Percentiles rank a stretch among this genome's conserved stretches.
phyloP scores from a whole-genome alignment of 2,888 invertebrate genomes.

The Ichneumoninae sp. region DNA sequence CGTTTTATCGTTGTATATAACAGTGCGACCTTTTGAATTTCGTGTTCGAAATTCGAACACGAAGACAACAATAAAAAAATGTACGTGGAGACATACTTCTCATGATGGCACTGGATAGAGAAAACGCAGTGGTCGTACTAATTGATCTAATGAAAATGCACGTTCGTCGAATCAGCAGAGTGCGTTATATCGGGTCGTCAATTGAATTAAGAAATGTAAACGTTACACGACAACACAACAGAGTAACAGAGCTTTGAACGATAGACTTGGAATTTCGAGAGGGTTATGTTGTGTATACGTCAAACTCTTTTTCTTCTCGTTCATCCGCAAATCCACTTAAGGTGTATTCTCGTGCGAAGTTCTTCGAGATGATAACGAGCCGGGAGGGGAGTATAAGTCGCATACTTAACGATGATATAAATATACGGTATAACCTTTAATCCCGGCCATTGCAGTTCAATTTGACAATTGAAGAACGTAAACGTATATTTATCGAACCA shows the following conservation, averaged over 20 bases:
- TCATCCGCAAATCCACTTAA: background rate
- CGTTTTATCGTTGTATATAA: background rate
- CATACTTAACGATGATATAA: slow-evolving; percentile 59
- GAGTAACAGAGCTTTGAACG: slow-evolving; percentile 9
- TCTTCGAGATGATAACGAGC: slow-evolving; percentile 1
- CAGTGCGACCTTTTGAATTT: background rate
- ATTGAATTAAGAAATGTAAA: slow-evolving; percentile 47
- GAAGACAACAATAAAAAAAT: slow-evolving; percentile 42
- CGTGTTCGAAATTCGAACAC: background rate
- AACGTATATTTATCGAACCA: slow-evolving; percentile 66
- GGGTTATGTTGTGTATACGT: slow-evolving; percentile 61
- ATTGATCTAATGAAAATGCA: slow-evolving; percentile 29
- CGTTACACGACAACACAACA: slow-evolving; percentile 4
- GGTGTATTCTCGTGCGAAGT: slow-evolving; percentile 9
- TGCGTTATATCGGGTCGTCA: slow-evolving; percentile 20
- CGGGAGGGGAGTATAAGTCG: slow-evolving; percentile 26
- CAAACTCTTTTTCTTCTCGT: slow-evolving; percentile 48
- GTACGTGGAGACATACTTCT: slow-evolving; percentile 59
- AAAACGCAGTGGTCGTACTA: slow-evolving; percentile 18
- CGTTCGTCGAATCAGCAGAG: background rate
- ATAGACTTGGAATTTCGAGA: slow-evolving; percentile 7
- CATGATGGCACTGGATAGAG: slow-evolving; percentile 42
- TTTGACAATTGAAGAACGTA: slow-evolving; percentile 73
- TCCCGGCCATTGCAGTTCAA: slow-evolving; percentile 81
- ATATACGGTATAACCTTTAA: slow-evolving; percentile 81